Percentiles rank a stretch among this genome's conserved stretches.
Conservation (phyloP, 2,113 vertebrate genomes). For the Mobula hypostoma region DNA sequence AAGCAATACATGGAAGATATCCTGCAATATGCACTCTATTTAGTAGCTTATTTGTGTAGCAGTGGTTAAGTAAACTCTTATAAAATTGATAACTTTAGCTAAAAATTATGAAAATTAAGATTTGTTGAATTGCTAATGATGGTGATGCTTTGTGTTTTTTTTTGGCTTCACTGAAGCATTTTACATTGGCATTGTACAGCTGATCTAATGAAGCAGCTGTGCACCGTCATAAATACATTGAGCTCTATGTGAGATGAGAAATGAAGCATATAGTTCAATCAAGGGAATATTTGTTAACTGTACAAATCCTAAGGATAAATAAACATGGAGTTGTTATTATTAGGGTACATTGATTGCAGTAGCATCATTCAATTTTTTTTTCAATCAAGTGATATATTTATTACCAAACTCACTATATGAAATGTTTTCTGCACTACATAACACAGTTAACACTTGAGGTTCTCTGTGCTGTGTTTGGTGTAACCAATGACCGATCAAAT, state of each 20-base stretch:
- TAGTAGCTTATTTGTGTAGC: background rate
- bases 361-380: background rate
- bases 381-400: background rate
- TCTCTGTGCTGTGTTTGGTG: background rate
- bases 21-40: background rate
- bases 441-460: background rate
- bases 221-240: background rate
- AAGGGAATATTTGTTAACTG: background rate
- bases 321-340: background rate
- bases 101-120: background rate
- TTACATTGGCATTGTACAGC: background rate
- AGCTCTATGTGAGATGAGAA: background rate
- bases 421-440: background rate
- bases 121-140: background rate
- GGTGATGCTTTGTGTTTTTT: background rate
- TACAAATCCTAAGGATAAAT: background rate
- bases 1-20: background rate
- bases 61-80: background rate
- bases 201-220: constrained; percentile 7
- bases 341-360: background rate
- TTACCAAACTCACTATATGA: background rate
- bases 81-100: background rate
- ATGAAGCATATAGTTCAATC: background rate
- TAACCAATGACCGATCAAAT: background rate
- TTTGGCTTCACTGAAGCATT: background rate